Evolutionary conservation across 1,140 invertebrate genomes (phyloP), one percentile per base, ranked within the genome.

Genomic region (Aporrectodea caliginosa): DNA sequence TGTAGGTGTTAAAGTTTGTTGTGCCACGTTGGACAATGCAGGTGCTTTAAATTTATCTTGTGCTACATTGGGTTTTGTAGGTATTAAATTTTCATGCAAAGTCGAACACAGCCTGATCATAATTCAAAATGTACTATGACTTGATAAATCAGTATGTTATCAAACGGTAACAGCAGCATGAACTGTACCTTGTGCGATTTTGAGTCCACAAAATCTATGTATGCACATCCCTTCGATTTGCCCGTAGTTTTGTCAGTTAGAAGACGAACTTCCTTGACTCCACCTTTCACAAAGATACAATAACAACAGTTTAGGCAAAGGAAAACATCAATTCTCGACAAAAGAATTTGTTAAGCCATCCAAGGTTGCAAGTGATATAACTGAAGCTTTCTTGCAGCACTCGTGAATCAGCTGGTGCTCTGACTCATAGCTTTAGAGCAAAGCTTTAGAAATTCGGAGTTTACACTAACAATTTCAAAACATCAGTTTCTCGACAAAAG

Each of bases 161-260:
- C 27, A 32, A 12, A 74, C 6, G 22, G 29, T 12, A 74, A 1
- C 22, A 74, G 33, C 74, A 75, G 1, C 2, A 22, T 16, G 16
- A 77, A 30, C 82, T 80, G 77, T 82, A 86, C 85, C 82, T 82
- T 84, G 79, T 83, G 84, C 78, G 83, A 83, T 14, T 82, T 84
- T 35, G 81, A 78, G 43, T 82, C 82, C 74, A 81, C 82, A 75
- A 86, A 86, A 73, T 86, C 85, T 32, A 86, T 81, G 69, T 84
- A 86, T 2, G 84, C 84, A 83, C 84, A 85, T 34, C 85, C 85
- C 81, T 79, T 83, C 1, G 82, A 81, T 27, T 81, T 83, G 22
- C 81, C 81, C 70, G 84, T 82, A 14, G 75, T 82, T 69, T 83
- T 84, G 16, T 84, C 83, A 72, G 81, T 85, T n/a, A 84, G 84